Evolutionary conservation across 2,797 vertebrate species (phyloP), one percentile per base, ranked within the genome.

Genomic region (Triplophysa bombifrons): DNA sequence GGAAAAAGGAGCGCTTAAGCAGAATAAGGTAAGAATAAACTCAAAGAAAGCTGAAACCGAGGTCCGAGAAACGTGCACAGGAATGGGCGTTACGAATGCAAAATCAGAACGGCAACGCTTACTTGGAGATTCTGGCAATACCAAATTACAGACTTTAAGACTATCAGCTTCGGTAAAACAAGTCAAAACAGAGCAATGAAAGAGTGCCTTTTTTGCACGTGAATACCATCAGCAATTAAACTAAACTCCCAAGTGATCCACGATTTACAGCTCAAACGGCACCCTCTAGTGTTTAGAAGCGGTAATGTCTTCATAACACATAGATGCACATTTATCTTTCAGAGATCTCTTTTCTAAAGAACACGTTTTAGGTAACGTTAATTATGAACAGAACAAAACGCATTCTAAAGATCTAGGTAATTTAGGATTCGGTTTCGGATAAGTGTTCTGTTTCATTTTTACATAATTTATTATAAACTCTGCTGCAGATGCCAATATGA

Each of bases 1-100:
- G 87, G 95, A 96, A 85, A 96, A 95, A 89, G 94, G 94, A 87
- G 94, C 94, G 75, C 93, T 95, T 82, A 95, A 95, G 89, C 95
- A 96, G 91, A 94, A 96, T 92, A 86, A 84, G 82, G 72, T 81
- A 72, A 77, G 4, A 46, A 22, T 48, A 6, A 48, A 17, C 38
- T 41, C 56, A 30, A 3, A 64, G 22, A 46, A 44, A 9, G 16
- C 30, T 55, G 34, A 22, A 22, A 64, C 34, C 4, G 30, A 30
- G 30, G 30, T 30, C 4, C 30, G 61, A 8, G 14, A 19, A 50
- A 44, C 4, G 11, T 25, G 44, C 22, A 1, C 1, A 41, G 30
- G 46, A 38, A 11, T 30, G 56, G 6, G 10, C 34, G 30, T 60
- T 48, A 17, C 10, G 2, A 9, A 48, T 76, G 41, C 53, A 48